Evolutionary conservation across 2,888 invertebrate genomes (phyloP).

Genomic region (Tinea trinotella): DNA sequence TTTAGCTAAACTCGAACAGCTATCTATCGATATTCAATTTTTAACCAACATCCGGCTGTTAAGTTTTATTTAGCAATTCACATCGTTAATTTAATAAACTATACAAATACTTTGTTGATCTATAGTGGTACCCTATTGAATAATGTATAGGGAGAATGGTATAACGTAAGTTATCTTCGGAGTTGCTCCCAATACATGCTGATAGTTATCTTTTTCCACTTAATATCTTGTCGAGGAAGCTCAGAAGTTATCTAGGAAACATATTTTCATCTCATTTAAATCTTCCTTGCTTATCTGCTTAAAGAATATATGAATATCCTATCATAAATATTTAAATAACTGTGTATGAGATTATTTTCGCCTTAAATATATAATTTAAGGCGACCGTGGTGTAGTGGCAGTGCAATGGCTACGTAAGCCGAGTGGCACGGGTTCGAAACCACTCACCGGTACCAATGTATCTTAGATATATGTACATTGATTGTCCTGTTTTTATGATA

Average conservation of each 20-base stretch:
- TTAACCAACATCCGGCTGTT: neutral
- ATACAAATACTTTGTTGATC: neutral
- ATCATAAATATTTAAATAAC: neutral
- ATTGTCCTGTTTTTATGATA: no score
- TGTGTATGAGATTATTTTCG: no score
- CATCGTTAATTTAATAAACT: slow-evolving; percentile 6
- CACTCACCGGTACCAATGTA: no score
- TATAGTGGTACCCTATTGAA: slow-evolving; percentile 1
- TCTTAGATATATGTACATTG: no score
- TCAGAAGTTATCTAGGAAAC: slow-evolving; percentile 10
- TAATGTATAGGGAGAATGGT: slow-evolving; percentile 17
- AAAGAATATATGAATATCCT: no score
- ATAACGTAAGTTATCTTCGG: slow-evolving; percentile 14
- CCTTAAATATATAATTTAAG: no score
- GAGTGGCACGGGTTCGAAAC: no score
- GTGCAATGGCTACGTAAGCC: no score
- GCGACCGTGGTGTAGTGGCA: no score
- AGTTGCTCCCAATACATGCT: slow-evolving; percentile 17
- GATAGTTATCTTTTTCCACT: slow-evolving; percentile 17
- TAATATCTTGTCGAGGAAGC: slow-evolving; percentile 8
- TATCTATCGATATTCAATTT: no score
- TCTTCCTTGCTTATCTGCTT: neutral
- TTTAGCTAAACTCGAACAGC: no score
- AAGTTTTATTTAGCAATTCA: neutral
- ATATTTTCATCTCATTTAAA: slow-evolving; percentile 15